Percentiles rank a stretch among this genome's conserved stretches.
Conservation (phyloP, 2,113 vertebrate species). For the Engraulis encrasicolus region DNA sequence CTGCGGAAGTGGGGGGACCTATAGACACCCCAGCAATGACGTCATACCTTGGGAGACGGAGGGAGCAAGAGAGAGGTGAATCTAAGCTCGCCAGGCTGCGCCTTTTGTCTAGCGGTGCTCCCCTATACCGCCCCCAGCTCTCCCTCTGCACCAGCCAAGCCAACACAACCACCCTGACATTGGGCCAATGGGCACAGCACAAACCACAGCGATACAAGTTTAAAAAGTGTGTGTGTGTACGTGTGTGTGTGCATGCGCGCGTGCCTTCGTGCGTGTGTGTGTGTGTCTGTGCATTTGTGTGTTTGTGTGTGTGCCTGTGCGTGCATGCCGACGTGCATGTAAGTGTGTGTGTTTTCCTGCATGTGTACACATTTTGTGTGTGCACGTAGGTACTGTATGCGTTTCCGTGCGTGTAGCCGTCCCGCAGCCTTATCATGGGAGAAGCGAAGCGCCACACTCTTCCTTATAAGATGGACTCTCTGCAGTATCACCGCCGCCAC, state of each 20-base stretch:
- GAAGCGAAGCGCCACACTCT: neutral
- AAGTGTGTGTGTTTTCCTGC: neutral
- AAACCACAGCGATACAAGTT: neutral
- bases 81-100: neutral
- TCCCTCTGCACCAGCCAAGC: neutral
- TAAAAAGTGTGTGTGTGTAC: neutral
- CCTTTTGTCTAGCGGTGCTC: neutral
- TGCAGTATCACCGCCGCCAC: neutral
- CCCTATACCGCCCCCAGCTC: neutral
- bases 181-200: neutral
- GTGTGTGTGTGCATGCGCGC: neutral
- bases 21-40: neutral
- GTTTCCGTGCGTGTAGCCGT: neutral
- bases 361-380: neutral
- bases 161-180: too few species aligned
- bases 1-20: neutral
- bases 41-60: neutral
- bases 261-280: neutral
- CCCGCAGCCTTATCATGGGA: neutral
- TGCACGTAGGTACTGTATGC: neutral
- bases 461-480: slow-evolving; percentile 10
- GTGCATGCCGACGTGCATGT: neutral
- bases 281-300: neutral
- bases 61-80: too few species aligned
- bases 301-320: neutral